phyloP scores from a whole-genome alignment of 2,888 invertebrate genomes.

The Drosophila meridiana region DNA sequence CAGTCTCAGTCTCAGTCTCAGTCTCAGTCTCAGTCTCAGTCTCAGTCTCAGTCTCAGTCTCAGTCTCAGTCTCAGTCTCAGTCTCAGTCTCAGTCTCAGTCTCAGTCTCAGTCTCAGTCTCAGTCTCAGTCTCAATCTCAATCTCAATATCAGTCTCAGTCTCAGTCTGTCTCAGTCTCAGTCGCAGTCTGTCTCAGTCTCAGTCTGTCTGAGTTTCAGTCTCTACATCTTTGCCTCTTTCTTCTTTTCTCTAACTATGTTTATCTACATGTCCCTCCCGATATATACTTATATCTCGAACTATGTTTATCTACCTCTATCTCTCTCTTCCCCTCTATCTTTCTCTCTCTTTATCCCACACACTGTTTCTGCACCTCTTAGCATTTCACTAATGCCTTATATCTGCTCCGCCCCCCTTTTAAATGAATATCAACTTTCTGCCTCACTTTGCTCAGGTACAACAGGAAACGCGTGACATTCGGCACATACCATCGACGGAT shows the following conservation, averaged over 20 bases:
- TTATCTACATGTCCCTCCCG: neutral
- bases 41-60: neutral
- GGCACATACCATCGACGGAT: constrained; percentile 29
- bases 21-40: neutral
- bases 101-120: neutral
- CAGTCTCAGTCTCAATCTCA: neutral
- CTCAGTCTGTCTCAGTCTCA: neutral
- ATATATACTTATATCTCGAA: neutral
- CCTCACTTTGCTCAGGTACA: constrained; percentile 12
- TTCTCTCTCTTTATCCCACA: neutral
- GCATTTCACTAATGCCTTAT: neutral
- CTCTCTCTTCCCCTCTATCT: neutral
- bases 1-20: neutral
- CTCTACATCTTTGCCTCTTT: no score
- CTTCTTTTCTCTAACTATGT: neutral
- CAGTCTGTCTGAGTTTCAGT: no score
- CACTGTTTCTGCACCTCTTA: neutral
- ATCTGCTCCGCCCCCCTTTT: neutral
- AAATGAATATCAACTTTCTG: neutral
- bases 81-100: neutral
- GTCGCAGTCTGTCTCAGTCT: neutral
- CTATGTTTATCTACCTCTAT: neutral
- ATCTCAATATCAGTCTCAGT: neutral
- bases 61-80: neutral
- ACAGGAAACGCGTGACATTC: constrained; percentile 64